A percentile compares a stretch with the other conserved stretches of the same genome.
These are phyloP conservation scores for Perdita meconis DNA, from an alignment of 2,888 invertebrate species.

Conservation along the genomic window DNA sequence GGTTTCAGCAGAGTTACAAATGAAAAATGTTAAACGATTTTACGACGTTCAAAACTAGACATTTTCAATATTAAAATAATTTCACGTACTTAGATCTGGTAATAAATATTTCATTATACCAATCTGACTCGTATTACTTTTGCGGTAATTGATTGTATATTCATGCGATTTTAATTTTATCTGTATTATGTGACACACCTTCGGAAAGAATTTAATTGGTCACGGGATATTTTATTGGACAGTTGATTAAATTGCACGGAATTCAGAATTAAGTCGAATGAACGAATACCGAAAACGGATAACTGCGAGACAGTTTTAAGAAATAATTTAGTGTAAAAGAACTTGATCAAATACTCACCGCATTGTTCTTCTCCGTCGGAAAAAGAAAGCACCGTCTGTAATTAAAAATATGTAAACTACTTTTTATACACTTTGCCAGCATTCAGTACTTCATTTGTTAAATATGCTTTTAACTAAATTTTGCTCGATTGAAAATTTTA, in stretches of 20 bases:
- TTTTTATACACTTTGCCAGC: no score
- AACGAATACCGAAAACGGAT: slow-evolving; percentile 1
- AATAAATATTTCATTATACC: not conserved
- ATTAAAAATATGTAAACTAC: no score
- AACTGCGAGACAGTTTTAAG: slow-evolving; percentile 15
- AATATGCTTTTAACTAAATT: no score
- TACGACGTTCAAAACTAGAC: not conserved
- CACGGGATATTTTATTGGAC: no score
- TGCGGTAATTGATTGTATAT: not conserved
- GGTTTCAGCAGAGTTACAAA: slow-evolving; percentile 1
- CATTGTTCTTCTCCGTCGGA: slow-evolving; percentile 45
- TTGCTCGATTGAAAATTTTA: not conserved
- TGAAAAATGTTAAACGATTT: slow-evolving; percentile 1
- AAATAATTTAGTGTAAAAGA: slow-evolving; percentile 35
- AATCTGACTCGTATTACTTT: not conserved
- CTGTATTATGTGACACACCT: no score
- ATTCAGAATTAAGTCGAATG: not conserved
- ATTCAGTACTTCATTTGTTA: no score
- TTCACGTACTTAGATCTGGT: not conserved
- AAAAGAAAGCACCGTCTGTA: slow-evolving; percentile 40
- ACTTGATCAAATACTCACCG: slow-evolving; percentile 43
- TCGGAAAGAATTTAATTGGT: no score
- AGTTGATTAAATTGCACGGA: not conserved
- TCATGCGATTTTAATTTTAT: no score
- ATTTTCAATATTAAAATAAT: not conserved